Percentiles rank a stretch among this genome's conserved stretches.
phyloP scores from a whole-genome alignment of 2,888 invertebrate species.

The Tachina fera region DNA sequence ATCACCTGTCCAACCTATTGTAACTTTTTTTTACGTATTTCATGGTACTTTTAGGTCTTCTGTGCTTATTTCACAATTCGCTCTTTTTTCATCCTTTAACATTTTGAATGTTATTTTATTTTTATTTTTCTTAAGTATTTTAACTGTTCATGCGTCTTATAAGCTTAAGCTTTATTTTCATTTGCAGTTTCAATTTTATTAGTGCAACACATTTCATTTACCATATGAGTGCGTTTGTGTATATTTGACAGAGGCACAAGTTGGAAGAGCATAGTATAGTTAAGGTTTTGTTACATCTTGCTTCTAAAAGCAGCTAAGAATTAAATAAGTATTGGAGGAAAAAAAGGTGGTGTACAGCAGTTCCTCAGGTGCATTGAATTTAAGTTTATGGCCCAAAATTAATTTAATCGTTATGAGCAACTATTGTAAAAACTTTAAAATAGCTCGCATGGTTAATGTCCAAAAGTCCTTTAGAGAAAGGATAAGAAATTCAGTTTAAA shows the following conservation, averaged over 20 bases:
- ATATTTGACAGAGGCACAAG: conserved; percentile 45
- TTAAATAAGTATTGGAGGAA: not conserved
- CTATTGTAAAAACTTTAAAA: conserved; percentile 56
- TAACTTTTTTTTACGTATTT: conserved; percentile 36
- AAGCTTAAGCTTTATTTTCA: conserved; percentile 65
- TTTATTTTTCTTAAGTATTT: conserved; percentile 7
- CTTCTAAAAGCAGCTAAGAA: conserved; percentile 19
- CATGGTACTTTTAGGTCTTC: conserved; percentile 57
- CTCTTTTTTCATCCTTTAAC: conserved; percentile 22
- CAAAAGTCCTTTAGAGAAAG: conserved; percentile 29
- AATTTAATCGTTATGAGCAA: conserved; percentile 67
- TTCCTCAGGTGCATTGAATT: conserved; percentile 66
- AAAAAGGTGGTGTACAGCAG: conserved; percentile 16
- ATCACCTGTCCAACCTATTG: conserved; percentile 62
- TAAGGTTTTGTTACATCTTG: conserved; percentile 30
- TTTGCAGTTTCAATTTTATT: conserved; percentile 64
- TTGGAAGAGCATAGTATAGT: not conserved
- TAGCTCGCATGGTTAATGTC: conserved; percentile 49
- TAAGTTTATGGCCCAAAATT: conserved; percentile 66
- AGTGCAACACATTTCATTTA: conserved; percentile 60
- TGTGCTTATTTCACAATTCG: conserved; percentile 20
- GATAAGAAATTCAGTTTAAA: conserved; percentile 37
- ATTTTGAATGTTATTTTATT: conserved; percentile 55
- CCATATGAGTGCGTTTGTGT: not conserved
- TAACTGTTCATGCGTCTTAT: conserved; percentile 50